Percentiles rank a stretch among this genome's conserved stretches.
Evolutionary conservation across 2,113 vertebrate species (phyloP).

Genomic region (Mirounga angustirostris): DNA sequence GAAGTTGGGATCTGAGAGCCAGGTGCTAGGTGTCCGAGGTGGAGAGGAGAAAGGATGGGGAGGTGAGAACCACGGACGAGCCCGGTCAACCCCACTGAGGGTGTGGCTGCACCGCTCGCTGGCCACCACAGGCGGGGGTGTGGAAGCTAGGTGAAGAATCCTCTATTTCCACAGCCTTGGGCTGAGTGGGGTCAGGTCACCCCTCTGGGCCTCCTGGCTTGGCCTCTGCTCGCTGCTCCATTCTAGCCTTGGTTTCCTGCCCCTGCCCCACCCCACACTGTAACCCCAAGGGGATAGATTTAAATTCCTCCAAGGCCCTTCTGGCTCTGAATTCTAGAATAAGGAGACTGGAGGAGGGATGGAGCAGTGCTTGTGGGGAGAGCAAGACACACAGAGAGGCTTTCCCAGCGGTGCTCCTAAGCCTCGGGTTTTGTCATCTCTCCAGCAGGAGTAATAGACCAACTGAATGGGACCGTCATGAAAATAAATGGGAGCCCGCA

Average conservation of each 20-base stretch:
- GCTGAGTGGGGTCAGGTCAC: background rate
- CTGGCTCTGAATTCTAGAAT: background rate
- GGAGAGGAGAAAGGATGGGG: background rate
- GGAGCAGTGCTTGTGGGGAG: fast-evolving
- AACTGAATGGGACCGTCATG: fast-evolving
- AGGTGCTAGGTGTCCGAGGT: background rate
- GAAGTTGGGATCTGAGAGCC: background rate
- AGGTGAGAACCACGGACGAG: fast-evolving
- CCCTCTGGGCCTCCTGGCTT: background rate
- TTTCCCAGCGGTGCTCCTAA: no score
- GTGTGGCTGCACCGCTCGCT: fast-evolving
- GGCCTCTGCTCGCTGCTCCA: fast-evolving
- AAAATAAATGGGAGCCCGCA: background rate
- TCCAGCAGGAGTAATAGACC: background rate
- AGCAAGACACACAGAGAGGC: no score
- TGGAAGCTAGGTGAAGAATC: background rate
- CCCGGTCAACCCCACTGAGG: background rate
- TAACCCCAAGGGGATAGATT: background rate
- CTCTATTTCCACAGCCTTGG: background rate
- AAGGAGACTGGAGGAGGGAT: background rate
- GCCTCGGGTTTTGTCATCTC: background rate
- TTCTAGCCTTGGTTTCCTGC: background rate
- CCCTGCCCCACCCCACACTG: background rate
- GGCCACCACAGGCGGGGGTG: fast-evolving
- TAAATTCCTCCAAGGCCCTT: background rate